Evolutionary conservation across 2,888 invertebrate species (phyloP), one percentile per base, ranked within the genome.

Genomic region (Diploptera punctata): DNA sequence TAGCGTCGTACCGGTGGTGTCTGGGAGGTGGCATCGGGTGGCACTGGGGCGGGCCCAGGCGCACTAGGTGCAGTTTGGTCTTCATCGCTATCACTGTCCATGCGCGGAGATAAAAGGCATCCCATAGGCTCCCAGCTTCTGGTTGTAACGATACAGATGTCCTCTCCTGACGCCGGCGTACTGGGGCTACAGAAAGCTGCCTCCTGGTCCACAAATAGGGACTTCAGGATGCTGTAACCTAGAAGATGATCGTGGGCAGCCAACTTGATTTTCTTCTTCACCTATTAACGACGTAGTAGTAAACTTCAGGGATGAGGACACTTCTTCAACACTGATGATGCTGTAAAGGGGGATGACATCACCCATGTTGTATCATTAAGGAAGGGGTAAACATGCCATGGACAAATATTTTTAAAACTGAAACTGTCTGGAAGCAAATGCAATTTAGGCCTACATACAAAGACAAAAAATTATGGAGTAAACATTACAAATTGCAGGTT

Each of bases 1-100:
- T 57, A n/a, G 57, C 57, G 57, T 16, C 57, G 57, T 57, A 57
- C 57, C 57, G 57, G 57, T 57, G 57, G 29, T 57, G 57, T 57
- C n/a, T 21, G 57, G 44, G 65, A 7, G 65, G 1, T 43, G 65
- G 19, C 43, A 10, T 33, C 33, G 43, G 62, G 19, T 19, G 62
- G 13, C 38, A 19, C 24, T 21, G 38, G 65, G 38, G 65, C 65
- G 65, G 38, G 43, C 21, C 65, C 65, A 21, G 24, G 2, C 33
- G 33, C 5, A 3, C 16, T 24, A 26, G 26, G 38, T 16, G 49
- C 31, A n/a, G 21, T 18, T 13, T 24, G 33, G 3, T 54, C 68
- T 16, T 54, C 54, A 16, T 54, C 54, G 54, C 52, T 38, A 18
- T 52, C 68, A 24, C 52, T 52, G 16, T 65, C 65, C 65, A 65